These are phyloP conservation scores for Promerops cafer DNA, from an alignment of 2,113 vertebrate species.

Conservation along the genomic window DNA sequence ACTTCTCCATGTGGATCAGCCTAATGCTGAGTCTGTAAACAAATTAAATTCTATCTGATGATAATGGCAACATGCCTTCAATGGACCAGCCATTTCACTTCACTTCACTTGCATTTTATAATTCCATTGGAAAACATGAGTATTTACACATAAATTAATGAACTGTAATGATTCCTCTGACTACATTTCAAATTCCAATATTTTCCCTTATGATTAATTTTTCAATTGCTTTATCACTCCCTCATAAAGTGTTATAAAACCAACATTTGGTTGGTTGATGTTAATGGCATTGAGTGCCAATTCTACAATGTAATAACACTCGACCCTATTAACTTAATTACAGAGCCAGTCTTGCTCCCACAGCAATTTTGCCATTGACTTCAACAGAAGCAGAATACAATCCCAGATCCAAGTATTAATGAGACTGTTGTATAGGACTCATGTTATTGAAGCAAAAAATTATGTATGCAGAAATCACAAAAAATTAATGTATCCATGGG, in stretches of 20 bases:
- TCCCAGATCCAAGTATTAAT: background rate
- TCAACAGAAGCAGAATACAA: background rate
- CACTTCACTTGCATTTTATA: conserved; percentile 27
- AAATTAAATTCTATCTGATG: conserved; percentile 36
- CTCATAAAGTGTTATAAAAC: conserved; percentile 37
- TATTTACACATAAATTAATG: conserved; percentile 56
- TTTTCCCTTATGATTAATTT: conserved; percentile 58
- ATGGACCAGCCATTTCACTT: conserved; percentile 14
- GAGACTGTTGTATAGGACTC: background rate
- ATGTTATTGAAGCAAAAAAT: background rate
- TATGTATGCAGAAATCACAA: background rate
- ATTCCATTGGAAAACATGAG: conserved; percentile 36
- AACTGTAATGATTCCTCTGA: conserved; percentile 41
- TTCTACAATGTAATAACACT: conserved; percentile 44
- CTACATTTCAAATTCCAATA: conserved; percentile 25
- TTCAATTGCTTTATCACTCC: conserved; percentile 53
- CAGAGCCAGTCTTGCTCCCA: conserved; percentile 3
- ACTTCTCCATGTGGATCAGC: background rate
- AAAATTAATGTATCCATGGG: background rate
- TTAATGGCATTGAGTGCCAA: conserved; percentile 45
- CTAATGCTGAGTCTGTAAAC: background rate
- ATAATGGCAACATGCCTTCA: conserved; percentile 29
- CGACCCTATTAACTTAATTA: conserved; percentile 45
- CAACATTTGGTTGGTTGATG: conserved; percentile 49
- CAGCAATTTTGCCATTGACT: conserved; percentile 34